Conservation (phyloP, 2,113 vertebrate species). For the Oreotrochilus melanogaster region DNA sequence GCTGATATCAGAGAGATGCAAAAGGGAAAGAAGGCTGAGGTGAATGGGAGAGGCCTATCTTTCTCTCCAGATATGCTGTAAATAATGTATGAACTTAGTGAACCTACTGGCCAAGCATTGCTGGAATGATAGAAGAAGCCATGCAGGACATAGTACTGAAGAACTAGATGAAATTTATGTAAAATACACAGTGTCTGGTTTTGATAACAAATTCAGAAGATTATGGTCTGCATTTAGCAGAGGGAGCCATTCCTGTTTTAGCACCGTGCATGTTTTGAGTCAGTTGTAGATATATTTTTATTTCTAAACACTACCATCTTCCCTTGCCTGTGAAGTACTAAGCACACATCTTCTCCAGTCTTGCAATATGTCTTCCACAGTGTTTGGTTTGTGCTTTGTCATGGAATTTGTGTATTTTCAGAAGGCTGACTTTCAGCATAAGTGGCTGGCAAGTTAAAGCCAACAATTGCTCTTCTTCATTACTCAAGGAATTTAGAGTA, state of each 20-base stretch:
- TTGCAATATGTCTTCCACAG: not conserved
- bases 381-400: not conserved
- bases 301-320: not conserved
- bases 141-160: not conserved
- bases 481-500: not conserved
- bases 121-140: not conserved
- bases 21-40: not conserved
- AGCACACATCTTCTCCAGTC: not conserved
- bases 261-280: rapidly evolving
- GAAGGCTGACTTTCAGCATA: not conserved
- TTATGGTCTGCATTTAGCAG: rapidly evolving
- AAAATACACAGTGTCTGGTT: not conserved
- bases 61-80: not conserved
- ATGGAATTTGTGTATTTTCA: not conserved
- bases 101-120: not conserved
- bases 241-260: not conserved
- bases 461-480: not conserved
- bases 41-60: conserved; percentile 31
- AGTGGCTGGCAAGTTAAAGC: not conserved
- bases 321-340: not conserved
- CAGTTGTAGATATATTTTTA: not conserved
- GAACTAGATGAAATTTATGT: not conserved
- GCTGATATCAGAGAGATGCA: not conserved
- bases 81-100: not conserved
- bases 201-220: not conserved